Conservation (phyloP, 2,888 invertebrate species). For the Pinctada fucata region DNA sequence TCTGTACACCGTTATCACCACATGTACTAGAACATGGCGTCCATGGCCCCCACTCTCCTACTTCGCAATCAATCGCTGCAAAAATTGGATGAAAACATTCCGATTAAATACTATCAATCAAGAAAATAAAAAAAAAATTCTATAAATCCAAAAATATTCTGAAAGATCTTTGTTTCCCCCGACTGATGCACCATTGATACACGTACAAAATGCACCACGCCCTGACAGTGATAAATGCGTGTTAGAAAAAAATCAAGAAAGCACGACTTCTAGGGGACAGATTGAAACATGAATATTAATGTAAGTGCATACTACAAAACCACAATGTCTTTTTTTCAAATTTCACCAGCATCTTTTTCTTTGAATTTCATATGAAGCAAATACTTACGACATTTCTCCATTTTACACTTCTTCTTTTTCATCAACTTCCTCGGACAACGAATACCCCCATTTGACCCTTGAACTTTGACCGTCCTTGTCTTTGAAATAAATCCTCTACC, state of each 20-base stretch:
- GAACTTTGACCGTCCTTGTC: slow-evolving; percentile 67
- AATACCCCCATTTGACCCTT: slow-evolving; percentile 68
- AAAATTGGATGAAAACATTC: slow-evolving; percentile 21
- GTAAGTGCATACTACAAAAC: too few species aligned
- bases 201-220: too few species aligned
- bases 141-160: too few species aligned
- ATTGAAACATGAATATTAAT: too few species aligned
- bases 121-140: too few species aligned
- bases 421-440: slow-evolving; percentile 70
- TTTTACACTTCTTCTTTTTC: slow-evolving; percentile 64
- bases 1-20: slow-evolving; percentile 74
- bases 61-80: slow-evolving; percentile 68
- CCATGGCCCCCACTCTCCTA: slow-evolving; percentile 78
- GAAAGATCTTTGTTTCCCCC: too few species aligned
- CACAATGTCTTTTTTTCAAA: too few species aligned
- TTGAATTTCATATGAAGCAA: not conserved
- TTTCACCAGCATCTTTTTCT: too few species aligned
- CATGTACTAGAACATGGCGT: slow-evolving; percentile 78
- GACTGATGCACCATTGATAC: too few species aligned
- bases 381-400: slow-evolving; percentile 69
- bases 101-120: not conserved
- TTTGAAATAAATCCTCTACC: slow-evolving; percentile 58
- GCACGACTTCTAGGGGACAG: too few species aligned
- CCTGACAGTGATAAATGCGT: too few species aligned
- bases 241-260: too few species aligned